Conservation (phyloP, 2,797 vertebrate genomes). For the Sebastes taczanowskii region DNA sequence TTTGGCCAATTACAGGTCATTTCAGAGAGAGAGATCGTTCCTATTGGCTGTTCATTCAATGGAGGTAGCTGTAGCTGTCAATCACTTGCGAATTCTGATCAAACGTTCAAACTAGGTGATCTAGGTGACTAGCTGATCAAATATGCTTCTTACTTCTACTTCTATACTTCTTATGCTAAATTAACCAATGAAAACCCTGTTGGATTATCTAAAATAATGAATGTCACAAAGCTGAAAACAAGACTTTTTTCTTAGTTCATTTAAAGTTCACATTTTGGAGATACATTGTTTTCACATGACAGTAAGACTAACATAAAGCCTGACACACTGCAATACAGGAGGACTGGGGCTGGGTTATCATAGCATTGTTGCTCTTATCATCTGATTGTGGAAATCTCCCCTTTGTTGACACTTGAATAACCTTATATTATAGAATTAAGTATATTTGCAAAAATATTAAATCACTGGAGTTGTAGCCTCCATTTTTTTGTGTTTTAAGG, state of each 20-base stretch:
- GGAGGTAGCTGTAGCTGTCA: no score
- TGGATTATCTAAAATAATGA: neutral
- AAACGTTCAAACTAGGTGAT: no score
- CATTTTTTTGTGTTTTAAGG: neutral
- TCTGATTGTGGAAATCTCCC: conserved; percentile 2
- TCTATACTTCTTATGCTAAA: no score
- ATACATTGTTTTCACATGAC: conserved; percentile 18
- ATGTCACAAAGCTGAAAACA: neutral
- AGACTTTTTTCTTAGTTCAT: neutral
- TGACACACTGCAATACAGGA: conserved; percentile 31
- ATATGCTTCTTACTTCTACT: no score
- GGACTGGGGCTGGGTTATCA: conserved; percentile 2
- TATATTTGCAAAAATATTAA: neutral
- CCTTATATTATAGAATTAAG: neutral
- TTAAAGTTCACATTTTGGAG: neutral
- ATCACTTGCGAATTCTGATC: no score
- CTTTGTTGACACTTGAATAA: neutral
- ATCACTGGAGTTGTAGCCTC: neutral
- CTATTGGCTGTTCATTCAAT: no score
- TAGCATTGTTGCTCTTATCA: neutral
- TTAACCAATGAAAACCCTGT: neutral
- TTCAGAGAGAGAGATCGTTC: no score
- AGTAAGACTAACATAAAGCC: conserved; percentile 22
- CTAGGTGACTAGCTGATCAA: no score
- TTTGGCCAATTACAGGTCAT: no score